Base-by-base conservation (phyloP, 2,113 vertebrate species). In the Dromas ardeola region DNA sequence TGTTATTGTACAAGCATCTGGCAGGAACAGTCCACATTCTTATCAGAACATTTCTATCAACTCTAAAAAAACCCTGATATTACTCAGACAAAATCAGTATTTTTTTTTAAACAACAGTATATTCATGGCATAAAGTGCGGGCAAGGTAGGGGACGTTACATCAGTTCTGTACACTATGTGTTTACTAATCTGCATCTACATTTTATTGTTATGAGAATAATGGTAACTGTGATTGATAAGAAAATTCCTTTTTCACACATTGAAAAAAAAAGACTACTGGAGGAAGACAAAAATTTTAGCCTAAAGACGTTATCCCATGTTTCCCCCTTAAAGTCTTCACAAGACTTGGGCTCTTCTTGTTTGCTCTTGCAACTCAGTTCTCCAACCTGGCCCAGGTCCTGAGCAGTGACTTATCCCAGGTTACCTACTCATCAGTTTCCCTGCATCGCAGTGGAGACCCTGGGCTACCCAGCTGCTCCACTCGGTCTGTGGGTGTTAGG, bases 401-500 rank as follows among this genome's bases (percentile, higher is more conserved):
- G 2, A 16, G 10, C 4, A 1, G 20, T 30, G 29, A 9, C 43
- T 34, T 36, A 36, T 58, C 42, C 59, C 55, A 45, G 27, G 42
- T 25, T 5, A 38, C 21, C 18, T 0, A 29, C 19, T 49, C 73
- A 53, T 13, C 40, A 32, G 15, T 5, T 27, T 78, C 55, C 40
- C 43, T 27, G 62, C 21, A 11, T 55, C 0, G 2, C 8, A 4
- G 1, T 3, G 36, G 55, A 59, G 56, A 79, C 45, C 10, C 15
- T 15, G 19, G 23, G 22, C 86, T 34, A 55, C 38, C 30, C 61
- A n/a, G 43, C 15, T n/a, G 74, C 62, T 67, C 56, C 65, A 23
- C 15, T 0, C 2, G 4, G 10, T 43, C 83, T 4, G 3, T 4
- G 42, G 21, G 22, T n/a, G 11, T 10, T 56, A 2, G 25, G 47